Evolutionary conservation across 1,140 invertebrate species (phyloP), one percentile per base, ranked within the genome.

Genomic region (Drosophila kohkoa): DNA sequence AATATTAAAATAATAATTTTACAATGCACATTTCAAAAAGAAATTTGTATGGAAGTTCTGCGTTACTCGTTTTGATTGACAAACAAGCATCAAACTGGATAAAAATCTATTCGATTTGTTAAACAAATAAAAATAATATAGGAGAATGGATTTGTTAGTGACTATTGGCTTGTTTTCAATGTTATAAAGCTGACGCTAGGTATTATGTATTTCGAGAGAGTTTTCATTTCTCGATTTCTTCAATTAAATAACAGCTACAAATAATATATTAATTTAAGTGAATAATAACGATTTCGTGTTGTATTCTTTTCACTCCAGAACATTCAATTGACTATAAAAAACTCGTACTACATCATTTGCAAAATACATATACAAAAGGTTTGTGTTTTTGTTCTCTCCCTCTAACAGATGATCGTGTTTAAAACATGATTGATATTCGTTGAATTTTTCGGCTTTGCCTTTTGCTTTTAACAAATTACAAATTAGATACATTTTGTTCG

Each of bases 291-390:
- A 71, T 55, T 45, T 77, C 41, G 68, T 82, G 20, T 68, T 35
- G 72, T 75, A 48, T 63, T 64, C 11, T 59, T 68, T 48, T 71
- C 65, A 51, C 63, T 76, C 57, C 66, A 80, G 72, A 82, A 87
- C 75, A 82, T 48, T 80, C 70, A 82, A 83, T 89, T 88, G 83
- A 88, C 83, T 88, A 88, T 78, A 72, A 67, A 83, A 89, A 81
- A 89, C 80, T 89, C 81, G 75, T 88, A 80, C 77, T 86, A 87
- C 54, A 80, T 83, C 63, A 54, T 67, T 86, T 80, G 70, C 70
- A 85, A 85, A 83, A 85, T 81, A 85, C 81, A 88, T 72, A 81
- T 82, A 83, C 81, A 88, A 49, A 52, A 52, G 28, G 51, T 52
- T 10, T 52, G 15, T 1, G 28, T 32, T 52, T 30, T 32, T 52